phyloP scores from a whole-genome alignment of 2,797 vertebrate genomes.

The Enteromius treurensis region DNA sequence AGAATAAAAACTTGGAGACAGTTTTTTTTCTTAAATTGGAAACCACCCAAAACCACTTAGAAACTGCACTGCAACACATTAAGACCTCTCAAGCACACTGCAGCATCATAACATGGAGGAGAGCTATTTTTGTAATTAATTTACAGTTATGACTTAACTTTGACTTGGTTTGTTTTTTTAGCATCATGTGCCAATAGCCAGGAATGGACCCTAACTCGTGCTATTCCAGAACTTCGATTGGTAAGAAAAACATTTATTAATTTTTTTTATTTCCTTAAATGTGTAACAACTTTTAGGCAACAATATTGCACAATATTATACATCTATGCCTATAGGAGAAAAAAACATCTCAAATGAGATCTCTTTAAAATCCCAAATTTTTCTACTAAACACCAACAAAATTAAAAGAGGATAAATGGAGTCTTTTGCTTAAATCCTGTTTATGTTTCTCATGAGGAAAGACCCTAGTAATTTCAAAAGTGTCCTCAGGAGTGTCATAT shows the following conservation, averaged over 20 bases:
- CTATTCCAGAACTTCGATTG: conserved; percentile 91
- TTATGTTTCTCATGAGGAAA: not conserved
- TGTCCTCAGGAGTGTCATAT: not conserved
- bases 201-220: conserved; percentile 92
- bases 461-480: not conserved
- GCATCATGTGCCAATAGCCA: conserved; percentile 92
- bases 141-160: not conserved
- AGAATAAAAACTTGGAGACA: not conserved
- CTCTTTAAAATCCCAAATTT: not conserved
- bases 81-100: not conserved
- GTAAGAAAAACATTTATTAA: conserved; percentile 73
- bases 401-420: not conserved
- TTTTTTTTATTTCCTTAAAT: conserved; percentile 12
- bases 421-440: not conserved
- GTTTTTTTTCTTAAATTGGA: not conserved
- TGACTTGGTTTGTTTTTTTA: not conserved
- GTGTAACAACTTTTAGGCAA: not conserved
- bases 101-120: too few species aligned
- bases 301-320: not conserved
- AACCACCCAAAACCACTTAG: not conserved
- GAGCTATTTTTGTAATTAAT: not conserved
- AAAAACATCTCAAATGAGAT: not conserved
- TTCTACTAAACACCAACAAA: not conserved
- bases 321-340: not conserved
- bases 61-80: not conserved